A percentile compares a stretch with the other conserved stretches of the same genome.
Conservation (phyloP, 2,113 vertebrate species). For the Tetraodon nigroviridis region DNA sequence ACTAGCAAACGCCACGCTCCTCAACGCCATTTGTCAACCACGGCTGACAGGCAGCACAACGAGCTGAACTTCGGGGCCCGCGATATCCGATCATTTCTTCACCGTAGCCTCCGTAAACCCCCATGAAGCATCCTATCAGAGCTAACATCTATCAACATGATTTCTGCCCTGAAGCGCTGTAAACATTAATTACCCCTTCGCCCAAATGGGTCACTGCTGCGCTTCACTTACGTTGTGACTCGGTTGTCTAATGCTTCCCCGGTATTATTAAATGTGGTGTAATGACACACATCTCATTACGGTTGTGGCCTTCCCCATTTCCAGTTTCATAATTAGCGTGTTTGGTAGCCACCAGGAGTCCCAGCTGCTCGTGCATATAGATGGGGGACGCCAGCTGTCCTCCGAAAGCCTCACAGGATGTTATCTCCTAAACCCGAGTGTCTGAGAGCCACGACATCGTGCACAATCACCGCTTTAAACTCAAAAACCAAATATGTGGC, state of each 20-base stretch:
- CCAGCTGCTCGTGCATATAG: slow-evolving; percentile 45
- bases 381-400: slow-evolving; percentile 48
- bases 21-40: too few species aligned
- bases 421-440: slow-evolving; percentile 5
- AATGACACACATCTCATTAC: slow-evolving; percentile 47
- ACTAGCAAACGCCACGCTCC: too few species aligned
- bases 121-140: too few species aligned
- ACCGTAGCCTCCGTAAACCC: too few species aligned
- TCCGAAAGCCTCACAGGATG: slow-evolving; percentile 12
- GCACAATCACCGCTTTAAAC: neutral
- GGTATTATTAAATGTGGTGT: slow-evolving; percentile 28
- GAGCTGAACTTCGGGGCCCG: too few species aligned
- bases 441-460: neutral
- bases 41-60: too few species aligned
- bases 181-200: slow-evolving; percentile 24
- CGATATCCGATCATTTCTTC: too few species aligned
- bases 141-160: too few species aligned
- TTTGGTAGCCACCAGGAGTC: slow-evolving; percentile 38
- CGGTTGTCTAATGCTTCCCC: slow-evolving; percentile 20
- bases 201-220: neutral
- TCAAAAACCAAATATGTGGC: slow-evolving; percentile 8
- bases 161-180: neutral
- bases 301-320: slow-evolving; percentile 28
- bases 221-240: slow-evolving; percentile 6
- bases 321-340: slow-evolving; percentile 41